A percentile compares a stretch with the other conserved stretches of the same genome.
Conservation (phyloP, 2,113 vertebrate genomes). For the Trichomycterus rosablanca region DNA sequence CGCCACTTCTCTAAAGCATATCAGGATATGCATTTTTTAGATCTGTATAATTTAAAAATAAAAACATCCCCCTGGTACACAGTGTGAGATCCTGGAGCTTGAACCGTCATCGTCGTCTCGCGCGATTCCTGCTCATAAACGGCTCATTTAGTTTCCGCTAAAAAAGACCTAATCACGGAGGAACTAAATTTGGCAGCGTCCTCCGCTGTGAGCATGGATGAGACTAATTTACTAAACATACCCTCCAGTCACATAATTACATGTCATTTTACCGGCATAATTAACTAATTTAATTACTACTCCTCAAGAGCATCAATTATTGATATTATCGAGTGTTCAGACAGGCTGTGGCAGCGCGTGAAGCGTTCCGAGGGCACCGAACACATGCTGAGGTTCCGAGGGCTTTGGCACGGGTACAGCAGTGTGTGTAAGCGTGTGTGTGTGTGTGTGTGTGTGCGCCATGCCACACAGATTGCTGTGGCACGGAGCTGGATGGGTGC, state of each 20-base stretch:
- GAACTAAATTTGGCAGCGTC: conserved; percentile 98
- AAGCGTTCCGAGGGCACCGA: conserved; percentile 95
- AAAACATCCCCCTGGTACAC: neutral
- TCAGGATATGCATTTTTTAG: conserved; percentile 3
- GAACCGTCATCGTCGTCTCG: conserved; percentile 65
- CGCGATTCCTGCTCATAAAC: conserved; percentile 83
- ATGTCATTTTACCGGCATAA: conserved; percentile 99
- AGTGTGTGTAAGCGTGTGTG: conserved; percentile 33
- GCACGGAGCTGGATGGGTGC: conserved; percentile 36
- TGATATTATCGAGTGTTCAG: conserved; percentile 99
- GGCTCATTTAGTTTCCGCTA: conserved; percentile 78
- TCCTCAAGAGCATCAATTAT: conserved; percentile 99
- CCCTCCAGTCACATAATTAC: conserved; percentile 99
- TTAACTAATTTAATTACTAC: conserved; percentile 99
- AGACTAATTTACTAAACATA: conserved; percentile 99
- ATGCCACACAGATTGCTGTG: conserved; percentile 29
- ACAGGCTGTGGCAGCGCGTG: conserved; percentile 88
- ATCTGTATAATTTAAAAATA: conserved; percentile 2
- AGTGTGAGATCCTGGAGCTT: conserved; percentile 45
- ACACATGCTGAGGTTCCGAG: conserved; percentile 77
- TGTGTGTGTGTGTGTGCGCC: conserved; percentile 32
- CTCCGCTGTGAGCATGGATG: conserved; percentile 98
- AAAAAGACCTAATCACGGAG: conserved; percentile 95
- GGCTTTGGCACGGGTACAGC: conserved; percentile 72
- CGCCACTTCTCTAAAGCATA: no score